These are phyloP conservation scores for Philotrypesis tridentata DNA, from an alignment of 1,140 invertebrate species.

Conservation along the genomic window DNA sequence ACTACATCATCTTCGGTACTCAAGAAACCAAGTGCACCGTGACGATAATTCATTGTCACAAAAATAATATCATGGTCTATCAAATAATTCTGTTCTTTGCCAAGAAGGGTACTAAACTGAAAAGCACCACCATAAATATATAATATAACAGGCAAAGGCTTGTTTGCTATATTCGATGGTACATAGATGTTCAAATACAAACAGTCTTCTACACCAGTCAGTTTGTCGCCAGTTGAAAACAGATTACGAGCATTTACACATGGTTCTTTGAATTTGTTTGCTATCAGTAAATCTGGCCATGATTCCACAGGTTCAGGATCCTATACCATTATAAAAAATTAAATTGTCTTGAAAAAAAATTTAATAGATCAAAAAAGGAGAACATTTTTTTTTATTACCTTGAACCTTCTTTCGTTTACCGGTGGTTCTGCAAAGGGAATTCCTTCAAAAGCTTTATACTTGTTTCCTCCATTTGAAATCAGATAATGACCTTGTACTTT, in stretches of 20 bases:
- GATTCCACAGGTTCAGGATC: background rate
- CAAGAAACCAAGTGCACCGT: conserved; percentile 7
- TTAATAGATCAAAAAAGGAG: background rate
- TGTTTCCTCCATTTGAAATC: background rate
- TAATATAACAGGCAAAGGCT: background rate
- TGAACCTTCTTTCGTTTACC: background rate
- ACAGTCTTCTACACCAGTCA: background rate
- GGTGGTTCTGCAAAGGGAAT: conserved; percentile 17
- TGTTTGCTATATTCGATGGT: background rate
- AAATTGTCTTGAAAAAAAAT: no score
- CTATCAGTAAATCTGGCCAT: background rate
- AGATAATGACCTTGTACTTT: conserved; percentile 15
- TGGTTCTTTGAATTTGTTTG: background rate
- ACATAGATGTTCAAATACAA: background rate
- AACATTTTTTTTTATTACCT: background rate
- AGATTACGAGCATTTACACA: background rate
- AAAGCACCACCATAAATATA: conserved; percentile 4
- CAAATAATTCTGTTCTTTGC: background rate
- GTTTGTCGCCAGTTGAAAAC: background rate
- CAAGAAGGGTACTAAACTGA: background rate
- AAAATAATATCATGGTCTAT: conserved; percentile 10
- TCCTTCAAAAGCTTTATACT: conserved; percentile 28
- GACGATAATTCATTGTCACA: background rate
- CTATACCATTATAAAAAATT: background rate
- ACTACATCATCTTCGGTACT: conserved; percentile 24